Conservation (phyloP, 2,888 invertebrate genomes). For the Cheilosia vulpina region DNA sequence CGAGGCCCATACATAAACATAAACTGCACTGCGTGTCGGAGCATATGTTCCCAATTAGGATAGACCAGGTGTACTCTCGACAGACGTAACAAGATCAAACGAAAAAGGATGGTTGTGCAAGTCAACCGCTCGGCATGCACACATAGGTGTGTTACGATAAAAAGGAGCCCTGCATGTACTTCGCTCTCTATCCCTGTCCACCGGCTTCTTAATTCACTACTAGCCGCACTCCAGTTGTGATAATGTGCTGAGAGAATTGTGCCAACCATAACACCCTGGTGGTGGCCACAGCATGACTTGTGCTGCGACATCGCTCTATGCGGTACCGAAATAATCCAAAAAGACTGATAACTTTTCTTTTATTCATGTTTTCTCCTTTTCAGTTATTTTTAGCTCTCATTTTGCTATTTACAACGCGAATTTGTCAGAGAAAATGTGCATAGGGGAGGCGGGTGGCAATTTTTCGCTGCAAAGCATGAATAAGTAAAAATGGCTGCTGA, state of each 20-base stretch:
- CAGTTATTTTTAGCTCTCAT: conserved; percentile 20
- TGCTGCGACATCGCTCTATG: neutral
- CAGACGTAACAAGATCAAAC: conserved; percentile 18
- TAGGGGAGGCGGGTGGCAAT: no score
- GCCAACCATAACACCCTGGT: neutral
- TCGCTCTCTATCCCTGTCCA: neutral
- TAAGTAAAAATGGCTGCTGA: conserved; percentile 1
- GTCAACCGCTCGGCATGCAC: neutral
- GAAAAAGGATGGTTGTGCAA: conserved; percentile 27
- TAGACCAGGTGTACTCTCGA: conserved; percentile 27
- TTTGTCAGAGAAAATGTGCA: neutral
- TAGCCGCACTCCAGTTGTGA: conserved; percentile 20
- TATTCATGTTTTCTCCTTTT: conserved; percentile 27
- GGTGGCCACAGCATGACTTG: neutral
- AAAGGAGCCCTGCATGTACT: neutral
- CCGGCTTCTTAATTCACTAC: conserved; percentile 35
- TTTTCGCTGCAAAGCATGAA: conserved; percentile 16
- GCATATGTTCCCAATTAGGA: conserved; percentile 52
- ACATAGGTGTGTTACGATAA: neutral
- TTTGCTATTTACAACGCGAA: conserved; percentile 31
- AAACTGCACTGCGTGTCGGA: conserved; percentile 33
- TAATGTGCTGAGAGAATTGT: conserved; percentile 33
- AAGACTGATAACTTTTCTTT: conserved; percentile 18
- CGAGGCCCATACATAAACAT: conserved; percentile 13
- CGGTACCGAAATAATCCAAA: conserved; percentile 4